A percentile compares a stretch with the other conserved stretches of the same genome.
These are phyloP conservation scores for Ceratotherium simum DNA, from an alignment of 2,113 vertebrate species.

Conservation along the genomic window DNA sequence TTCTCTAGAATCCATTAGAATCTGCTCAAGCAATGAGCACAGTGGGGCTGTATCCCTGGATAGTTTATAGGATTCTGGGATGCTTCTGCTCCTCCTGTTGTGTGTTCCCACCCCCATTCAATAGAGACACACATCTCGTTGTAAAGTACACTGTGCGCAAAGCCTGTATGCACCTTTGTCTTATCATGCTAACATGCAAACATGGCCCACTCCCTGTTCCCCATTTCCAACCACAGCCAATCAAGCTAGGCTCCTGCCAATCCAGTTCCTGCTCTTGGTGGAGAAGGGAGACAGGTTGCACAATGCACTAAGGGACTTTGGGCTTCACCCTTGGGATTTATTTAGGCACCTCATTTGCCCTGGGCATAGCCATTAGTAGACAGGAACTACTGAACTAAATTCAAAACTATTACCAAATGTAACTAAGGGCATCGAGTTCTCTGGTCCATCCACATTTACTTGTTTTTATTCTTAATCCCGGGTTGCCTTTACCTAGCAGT, in stretches of 20 bases:
- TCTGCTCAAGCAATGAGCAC: neutral
- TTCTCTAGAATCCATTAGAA: neutral
- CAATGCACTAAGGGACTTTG: neutral
- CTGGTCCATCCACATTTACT: neutral
- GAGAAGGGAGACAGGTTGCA: neutral
- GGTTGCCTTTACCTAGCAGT: neutral
- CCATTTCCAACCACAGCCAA: neutral
- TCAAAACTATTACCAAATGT: neutral
- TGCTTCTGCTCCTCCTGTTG: neutral
- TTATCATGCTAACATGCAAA: neutral
- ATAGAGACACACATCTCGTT: neutral
- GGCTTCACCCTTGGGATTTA: neutral
- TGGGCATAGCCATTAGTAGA: neutral
- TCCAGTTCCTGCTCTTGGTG: neutral
- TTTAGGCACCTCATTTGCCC: neutral
- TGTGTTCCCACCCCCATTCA: neutral
- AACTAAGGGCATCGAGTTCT: neutral
- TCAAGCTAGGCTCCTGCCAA: neutral
- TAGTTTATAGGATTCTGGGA: neutral
- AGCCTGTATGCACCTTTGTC: neutral
- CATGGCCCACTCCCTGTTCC: accelerated
- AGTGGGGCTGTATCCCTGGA: neutral
- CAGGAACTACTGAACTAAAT: neutral
- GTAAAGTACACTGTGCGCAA: neutral
- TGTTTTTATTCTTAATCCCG: neutral